Base-by-base conservation (phyloP, 2,797 vertebrate species). In the Lutjanus argentimaculatus region DNA sequence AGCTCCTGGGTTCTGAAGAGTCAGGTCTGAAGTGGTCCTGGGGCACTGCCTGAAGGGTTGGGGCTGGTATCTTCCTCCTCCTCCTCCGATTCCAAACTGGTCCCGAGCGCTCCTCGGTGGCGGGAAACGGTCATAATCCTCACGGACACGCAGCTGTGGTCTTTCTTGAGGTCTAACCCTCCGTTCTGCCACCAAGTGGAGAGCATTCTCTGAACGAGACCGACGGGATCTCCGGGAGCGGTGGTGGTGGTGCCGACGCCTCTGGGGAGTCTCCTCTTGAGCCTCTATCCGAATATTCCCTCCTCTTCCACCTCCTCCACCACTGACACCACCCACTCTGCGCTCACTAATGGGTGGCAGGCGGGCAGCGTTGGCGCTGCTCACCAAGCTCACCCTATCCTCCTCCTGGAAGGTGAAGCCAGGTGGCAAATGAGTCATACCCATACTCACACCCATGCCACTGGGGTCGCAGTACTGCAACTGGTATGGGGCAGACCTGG, bases 191-290 rank as follows among this genome's bases (percentile, higher is more conserved):
- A 97, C 97, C 82, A 99, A 92, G 83, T 99, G 96, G 49, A 99
- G 97, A 53, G 99, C 99, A 0, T 99, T 99, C 89, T 99, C 99
- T 0, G 99, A 99, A 48, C 99, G 98, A 7, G 99, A 99, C 0
- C 98, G 96, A 0, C 97, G 95, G 0, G 98, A 99, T 0, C 97
- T 94, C 13, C 97, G 91, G 19, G 97, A 94, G 4, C 96, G 96
- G 89, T 98, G 98, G 0, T 97, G 97, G 85, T 95, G 95, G 82
- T 95, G 95, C 40, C 95, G 80, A 13, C 96, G 96, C 71, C 95
- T 96, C 45, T 97, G 96, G 7, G 96, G 96, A 12, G 93, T 93
- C 0, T 98, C 97, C 0, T 97, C 96, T 0, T 93, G 96, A 0
- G 93, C 80, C 1, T 95, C 92, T 46, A 94, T 83, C 62, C 95